Percentiles rank a stretch among this genome's conserved stretches.
phyloP scores from a whole-genome alignment of 1,140 invertebrate species.

The Zaprionus nigranus region DNA sequence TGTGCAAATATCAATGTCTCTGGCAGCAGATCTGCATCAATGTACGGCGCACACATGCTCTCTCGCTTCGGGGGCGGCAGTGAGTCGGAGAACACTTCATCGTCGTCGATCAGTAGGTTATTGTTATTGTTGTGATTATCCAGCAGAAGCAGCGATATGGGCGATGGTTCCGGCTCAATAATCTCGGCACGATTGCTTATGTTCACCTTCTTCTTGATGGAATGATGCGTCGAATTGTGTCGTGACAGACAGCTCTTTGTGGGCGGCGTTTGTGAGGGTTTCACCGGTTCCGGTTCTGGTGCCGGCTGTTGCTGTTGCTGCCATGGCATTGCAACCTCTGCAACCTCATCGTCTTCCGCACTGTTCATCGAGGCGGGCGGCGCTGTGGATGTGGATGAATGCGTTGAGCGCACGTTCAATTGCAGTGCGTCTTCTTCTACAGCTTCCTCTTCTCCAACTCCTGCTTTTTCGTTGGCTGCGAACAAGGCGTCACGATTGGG shows the following conservation, averaged over 20 bases:
- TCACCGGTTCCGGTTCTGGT: slow-evolving; percentile 14
- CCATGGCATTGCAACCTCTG: slow-evolving; percentile 9
- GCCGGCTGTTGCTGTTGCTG: slow-evolving; percentile 29
- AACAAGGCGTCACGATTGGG: slow-evolving; percentile 24
- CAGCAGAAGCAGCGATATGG: slow-evolving; percentile 36
- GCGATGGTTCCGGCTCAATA: slow-evolving; percentile 73
- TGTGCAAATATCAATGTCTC: slow-evolving; percentile 74
- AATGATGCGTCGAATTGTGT: slow-evolving; percentile 78
- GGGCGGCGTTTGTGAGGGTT: slow-evolving; percentile 31
- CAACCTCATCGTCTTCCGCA: slow-evolving; percentile 46
- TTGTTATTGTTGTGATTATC: slow-evolving; percentile 66
- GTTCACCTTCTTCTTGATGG: slow-evolving; percentile 83
- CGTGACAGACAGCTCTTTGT: slow-evolving; percentile 79
- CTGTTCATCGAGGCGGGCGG: slow-evolving; percentile 74
- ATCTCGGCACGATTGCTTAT: slow-evolving; percentile 78
- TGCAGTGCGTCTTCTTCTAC: background rate
- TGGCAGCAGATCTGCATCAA: slow-evolving; percentile 66
- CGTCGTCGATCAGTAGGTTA: slow-evolving; percentile 73
- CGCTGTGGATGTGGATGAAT: slow-evolving; percentile 70
- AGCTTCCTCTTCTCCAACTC: slow-evolving; percentile 1
- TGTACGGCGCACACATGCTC: slow-evolving; percentile 84
- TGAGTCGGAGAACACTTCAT: slow-evolving; percentile 85
- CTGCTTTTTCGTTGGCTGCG: slow-evolving; percentile 40
- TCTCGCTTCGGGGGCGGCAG: slow-evolving; percentile 80
- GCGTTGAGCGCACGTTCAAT: slow-evolving; percentile 46